Percentiles rank a stretch among this genome's conserved stretches.
These are phyloP conservation scores for Euzophera pinguis DNA, from an alignment of 2,888 invertebrate species.

Conservation along the genomic window DNA sequence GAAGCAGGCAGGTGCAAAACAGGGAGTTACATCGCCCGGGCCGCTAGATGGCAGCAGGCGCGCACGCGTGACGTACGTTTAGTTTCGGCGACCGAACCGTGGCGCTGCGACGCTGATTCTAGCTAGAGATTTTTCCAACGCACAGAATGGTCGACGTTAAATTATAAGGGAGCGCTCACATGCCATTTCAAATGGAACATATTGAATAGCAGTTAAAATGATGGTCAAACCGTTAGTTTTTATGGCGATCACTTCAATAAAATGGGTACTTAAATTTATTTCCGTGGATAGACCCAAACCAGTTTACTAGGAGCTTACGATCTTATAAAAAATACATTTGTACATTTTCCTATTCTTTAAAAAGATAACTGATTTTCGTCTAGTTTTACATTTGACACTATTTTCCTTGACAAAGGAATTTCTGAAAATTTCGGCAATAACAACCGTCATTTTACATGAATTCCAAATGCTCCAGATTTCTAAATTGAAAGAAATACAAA, in stretches of 20 bases:
- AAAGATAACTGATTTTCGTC: no score
- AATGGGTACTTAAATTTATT: conserved; percentile 1
- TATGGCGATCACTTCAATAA: conserved; percentile 15
- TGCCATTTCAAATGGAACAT: conserved; percentile 28
- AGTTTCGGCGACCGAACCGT: conserved; percentile 72
- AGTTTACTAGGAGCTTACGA: not conserved
- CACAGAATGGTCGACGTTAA: conserved; percentile 60
- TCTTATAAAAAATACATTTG: no score
- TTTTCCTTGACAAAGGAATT: no score
- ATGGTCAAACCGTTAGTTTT: conserved; percentile 17
- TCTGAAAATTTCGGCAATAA: no score
- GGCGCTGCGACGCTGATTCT: conserved; percentile 73
- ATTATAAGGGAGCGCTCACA: conserved; percentile 54
- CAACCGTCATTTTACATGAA: no score
- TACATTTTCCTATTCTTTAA: no score
- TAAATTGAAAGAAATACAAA: no score
- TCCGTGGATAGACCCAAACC: conserved; percentile 1
- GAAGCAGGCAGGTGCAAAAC: conserved; percentile 57
- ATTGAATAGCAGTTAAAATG: conserved; percentile 28
- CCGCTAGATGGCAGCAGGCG: conserved; percentile 63
- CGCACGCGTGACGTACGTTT: conserved; percentile 61
- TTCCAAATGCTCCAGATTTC: no score
- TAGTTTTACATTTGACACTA: no score
- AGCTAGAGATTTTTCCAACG: conserved; percentile 76
- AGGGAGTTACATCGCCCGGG: conserved; percentile 25